These are phyloP conservation scores for Chelmon rostratus DNA, from an alignment of 2,797 vertebrate species.

Conservation along the genomic window DNA sequence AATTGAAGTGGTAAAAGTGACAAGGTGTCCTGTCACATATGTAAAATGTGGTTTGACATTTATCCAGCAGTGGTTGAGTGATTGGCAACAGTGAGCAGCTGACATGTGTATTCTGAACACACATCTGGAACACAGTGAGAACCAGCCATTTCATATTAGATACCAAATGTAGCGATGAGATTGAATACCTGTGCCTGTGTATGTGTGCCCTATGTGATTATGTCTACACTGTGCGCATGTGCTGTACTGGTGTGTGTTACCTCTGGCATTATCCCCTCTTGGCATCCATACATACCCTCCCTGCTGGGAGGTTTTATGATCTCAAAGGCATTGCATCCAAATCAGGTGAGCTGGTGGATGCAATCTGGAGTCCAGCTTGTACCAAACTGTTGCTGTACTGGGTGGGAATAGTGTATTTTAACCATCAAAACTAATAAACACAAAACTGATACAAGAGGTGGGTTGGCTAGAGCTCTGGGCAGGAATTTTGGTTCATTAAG, in stretches of 20 bases:
- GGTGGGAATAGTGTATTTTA: slow-evolving; percentile 58
- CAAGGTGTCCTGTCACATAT: background rate
- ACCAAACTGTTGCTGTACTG: slow-evolving; percentile 27
- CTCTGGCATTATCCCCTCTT: slow-evolving; percentile 14
- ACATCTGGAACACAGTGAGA: background rate
- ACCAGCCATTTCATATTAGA: background rate
- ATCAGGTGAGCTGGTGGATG: slow-evolving; percentile 56
- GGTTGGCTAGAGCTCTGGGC: slow-evolving; percentile 35
- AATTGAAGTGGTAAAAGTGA: background rate
- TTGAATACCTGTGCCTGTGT: slow-evolving; percentile 13
- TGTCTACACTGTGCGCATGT: slow-evolving; percentile 10
- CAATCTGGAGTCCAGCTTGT: slow-evolving; percentile 47
- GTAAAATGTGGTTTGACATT: background rate
- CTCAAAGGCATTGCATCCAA: slow-evolving; percentile 60
- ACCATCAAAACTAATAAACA: slow-evolving; percentile 69
- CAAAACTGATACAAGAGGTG: slow-evolving; percentile 59
- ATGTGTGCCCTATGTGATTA: slow-evolving; percentile 22
- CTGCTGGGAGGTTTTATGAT: slow-evolving; percentile 54
- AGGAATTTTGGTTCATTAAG: slow-evolving; percentile 61
- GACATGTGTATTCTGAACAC: background rate
- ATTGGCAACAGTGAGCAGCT: background rate
- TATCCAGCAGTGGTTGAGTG: background rate
- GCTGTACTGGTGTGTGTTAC: slow-evolving; percentile 37
- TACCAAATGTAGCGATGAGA: slow-evolving; percentile 3
- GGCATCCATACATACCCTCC: slow-evolving; percentile 38